A percentile compares a stretch with the other conserved stretches of the same genome.
Conservation (phyloP, 2,888 invertebrate genomes). For the Brachyptera putata region DNA sequence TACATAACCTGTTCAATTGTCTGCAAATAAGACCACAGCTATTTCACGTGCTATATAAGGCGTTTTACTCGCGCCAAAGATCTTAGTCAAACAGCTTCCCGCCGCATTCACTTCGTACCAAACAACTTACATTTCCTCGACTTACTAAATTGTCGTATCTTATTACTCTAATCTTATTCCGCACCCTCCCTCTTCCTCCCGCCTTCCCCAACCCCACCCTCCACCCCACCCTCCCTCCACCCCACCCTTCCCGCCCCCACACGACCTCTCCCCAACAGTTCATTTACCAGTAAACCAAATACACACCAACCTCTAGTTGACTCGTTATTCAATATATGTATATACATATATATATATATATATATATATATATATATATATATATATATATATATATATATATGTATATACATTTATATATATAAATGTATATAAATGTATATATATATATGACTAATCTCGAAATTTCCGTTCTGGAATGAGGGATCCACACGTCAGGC, state of each 20-base stretch:
- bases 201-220: neutral
- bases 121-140: neutral
- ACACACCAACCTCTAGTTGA: neutral
- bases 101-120: neutral
- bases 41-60: no score
- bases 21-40: no score
- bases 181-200: neutral
- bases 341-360: no score
- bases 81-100: neutral
- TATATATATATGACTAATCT: slow-evolving; percentile 44
- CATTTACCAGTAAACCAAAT: neutral
- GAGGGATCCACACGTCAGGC: slow-evolving; percentile 46
- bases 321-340: neutral
- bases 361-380: no score
- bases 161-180: slow-evolving; percentile 7
- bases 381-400: slow-evolving; percentile 1
- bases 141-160: neutral
- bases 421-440: no score
- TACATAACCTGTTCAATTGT: no score
- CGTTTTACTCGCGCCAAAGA: no score
- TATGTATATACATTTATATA: slow-evolving; percentile 18
- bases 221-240: neutral
- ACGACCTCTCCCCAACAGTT: neutral
- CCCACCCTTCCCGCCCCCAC: neutral
- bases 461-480: slow-evolving; percentile 46